Percentiles rank a stretch among this genome's conserved stretches.
Evolutionary conservation across 2,113 vertebrate genomes (phyloP).

Genomic region (Sitta europaea): DNA sequence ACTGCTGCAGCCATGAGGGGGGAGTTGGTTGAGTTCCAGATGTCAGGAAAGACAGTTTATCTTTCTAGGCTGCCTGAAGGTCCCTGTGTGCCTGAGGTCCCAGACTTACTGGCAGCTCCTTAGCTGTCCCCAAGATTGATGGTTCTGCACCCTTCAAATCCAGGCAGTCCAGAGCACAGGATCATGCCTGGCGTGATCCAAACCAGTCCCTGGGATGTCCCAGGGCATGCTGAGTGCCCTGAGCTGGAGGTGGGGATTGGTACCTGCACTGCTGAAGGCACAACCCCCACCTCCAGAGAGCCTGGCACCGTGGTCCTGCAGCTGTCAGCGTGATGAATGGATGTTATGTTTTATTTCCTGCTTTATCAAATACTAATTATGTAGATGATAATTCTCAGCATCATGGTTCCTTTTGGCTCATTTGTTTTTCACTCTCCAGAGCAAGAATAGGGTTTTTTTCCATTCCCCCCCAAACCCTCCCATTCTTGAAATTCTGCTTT

Average conservation of each 20-base stretch:
- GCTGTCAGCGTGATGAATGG: constrained; percentile 52
- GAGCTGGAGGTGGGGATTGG: not conserved
- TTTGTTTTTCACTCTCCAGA: constrained; percentile 15
- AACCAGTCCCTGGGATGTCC: not conserved
- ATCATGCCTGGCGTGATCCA: not conserved
- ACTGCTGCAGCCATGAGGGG: not conserved
- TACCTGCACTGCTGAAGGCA: not conserved
- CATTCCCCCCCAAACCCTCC: not conserved
- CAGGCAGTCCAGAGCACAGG: not conserved
- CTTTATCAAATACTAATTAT: constrained; percentile 48
- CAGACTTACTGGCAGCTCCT: not conserved
- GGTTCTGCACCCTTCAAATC: not conserved
- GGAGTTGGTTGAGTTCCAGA: not conserved
- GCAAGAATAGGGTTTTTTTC: not conserved
- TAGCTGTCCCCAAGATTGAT: not conserved
- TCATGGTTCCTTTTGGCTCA: constrained; percentile 28
- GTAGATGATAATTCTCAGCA: constrained; percentile 41
- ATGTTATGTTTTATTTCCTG: constrained; percentile 31
- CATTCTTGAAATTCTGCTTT: constrained; percentile 53
- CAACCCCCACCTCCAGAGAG: not conserved
- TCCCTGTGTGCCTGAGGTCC: not conserved
- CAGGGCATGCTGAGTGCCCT: fast-evolving
- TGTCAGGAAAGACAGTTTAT: not conserved
- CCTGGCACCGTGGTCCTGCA: not conserved
- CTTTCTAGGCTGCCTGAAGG: not conserved